These are phyloP conservation scores for Cephus cinctus DNA, from an alignment of 1,140 invertebrate genomes.

Conservation along the genomic window DNA sequence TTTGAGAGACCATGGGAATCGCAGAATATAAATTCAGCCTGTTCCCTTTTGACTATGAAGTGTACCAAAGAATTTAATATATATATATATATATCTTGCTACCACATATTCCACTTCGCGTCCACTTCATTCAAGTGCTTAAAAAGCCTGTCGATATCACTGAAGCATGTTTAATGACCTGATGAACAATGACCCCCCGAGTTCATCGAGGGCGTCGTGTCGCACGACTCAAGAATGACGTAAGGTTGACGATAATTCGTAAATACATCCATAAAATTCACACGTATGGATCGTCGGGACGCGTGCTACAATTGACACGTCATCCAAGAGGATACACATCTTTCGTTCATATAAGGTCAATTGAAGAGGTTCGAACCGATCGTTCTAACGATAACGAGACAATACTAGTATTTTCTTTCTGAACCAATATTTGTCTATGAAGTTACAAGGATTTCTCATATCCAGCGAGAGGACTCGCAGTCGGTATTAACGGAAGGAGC, in stretches of 20 bases:
- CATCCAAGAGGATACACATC: constrained; percentile 35
- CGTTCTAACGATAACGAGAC: constrained; percentile 12
- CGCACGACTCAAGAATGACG: constrained; percentile 35
- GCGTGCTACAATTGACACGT: constrained; percentile 50
- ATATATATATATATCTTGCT: too few species aligned
- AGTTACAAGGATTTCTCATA: constrained; percentile 4
- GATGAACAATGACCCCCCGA: too few species aligned
- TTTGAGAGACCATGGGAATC: too few species aligned
- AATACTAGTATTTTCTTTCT: constrained; percentile 1
- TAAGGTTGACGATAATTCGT: constrained; percentile 34
- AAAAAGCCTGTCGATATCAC: too few species aligned
- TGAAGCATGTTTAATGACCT: too few species aligned
- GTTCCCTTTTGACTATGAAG: too few species aligned
- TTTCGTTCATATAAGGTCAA: constrained; percentile 42
- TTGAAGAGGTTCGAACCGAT: constrained; percentile 42
- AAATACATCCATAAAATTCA: constrained; percentile 37
- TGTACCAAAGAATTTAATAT: too few species aligned
- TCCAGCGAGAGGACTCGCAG: constrained; percentile 15
- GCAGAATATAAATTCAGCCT: too few species aligned
- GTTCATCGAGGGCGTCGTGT: too few species aligned
- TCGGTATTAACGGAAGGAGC: constrained; percentile 4
- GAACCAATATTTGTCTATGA: background rate
- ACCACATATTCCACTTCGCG: too few species aligned
- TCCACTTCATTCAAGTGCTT: too few species aligned
- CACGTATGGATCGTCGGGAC: constrained; percentile 38